Evolutionary conservation across 1,140 invertebrate species (phyloP).

Genomic region (Habropoda laboriosa): DNA sequence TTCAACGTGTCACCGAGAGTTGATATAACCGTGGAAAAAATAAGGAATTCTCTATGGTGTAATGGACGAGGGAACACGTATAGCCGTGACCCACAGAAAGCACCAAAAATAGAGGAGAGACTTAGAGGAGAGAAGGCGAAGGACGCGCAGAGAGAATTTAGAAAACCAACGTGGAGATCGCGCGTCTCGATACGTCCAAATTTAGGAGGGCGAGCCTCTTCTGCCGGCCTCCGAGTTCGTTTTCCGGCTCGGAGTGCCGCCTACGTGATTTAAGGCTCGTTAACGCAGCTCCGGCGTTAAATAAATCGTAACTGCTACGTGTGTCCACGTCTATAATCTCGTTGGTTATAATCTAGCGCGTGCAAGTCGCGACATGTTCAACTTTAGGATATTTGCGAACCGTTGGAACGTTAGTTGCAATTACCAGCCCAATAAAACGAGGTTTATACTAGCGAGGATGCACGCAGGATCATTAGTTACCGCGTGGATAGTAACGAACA

Average conservation of each 20-base stretch:
- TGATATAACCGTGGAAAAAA: too few species aligned
- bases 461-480: neutral
- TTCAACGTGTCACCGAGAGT: too few species aligned
- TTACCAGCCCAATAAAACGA: neutral
- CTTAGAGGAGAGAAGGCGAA: too few species aligned
- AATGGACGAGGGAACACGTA: neutral
- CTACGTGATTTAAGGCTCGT: slow-evolving; percentile 57
- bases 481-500: neutral
- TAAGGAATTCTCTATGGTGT: too few species aligned
- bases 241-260: slow-evolving; percentile 46
- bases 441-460: too few species aligned
- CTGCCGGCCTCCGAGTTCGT: slow-evolving; percentile 23
- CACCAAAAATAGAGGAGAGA: slow-evolving; percentile 23
- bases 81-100: neutral
- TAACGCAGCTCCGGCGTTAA: slow-evolving; percentile 33
- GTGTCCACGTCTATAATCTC: slow-evolving; percentile 1
- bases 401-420: neutral
- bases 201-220: slow-evolving; percentile 51
- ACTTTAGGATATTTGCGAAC: neutral
- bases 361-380: neutral
- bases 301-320: slow-evolving; percentile 17
- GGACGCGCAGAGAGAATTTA: slow-evolving; percentile 35
- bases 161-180: slow-evolving; percentile 53
- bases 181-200: slow-evolving; percentile 56
- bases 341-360: neutral